Percentiles rank a stretch among this genome's conserved stretches.
Conservation (phyloP, 2,888 invertebrate species). For the Cheilosia urbana region DNA sequence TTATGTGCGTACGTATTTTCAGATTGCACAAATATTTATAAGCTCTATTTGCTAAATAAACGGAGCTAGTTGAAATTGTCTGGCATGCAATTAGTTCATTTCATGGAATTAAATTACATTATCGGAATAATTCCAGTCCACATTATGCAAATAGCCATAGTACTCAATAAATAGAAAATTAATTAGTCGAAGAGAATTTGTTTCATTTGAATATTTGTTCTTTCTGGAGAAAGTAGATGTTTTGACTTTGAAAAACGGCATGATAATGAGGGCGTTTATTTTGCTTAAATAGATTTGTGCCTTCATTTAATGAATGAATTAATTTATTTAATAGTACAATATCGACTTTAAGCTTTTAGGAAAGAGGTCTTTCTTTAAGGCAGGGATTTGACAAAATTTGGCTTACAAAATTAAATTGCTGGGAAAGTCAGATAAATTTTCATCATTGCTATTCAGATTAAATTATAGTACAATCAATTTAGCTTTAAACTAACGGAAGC, state of each 20-base stretch:
- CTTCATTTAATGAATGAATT: not conserved
- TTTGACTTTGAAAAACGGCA: not conserved
- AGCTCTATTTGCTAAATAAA: conserved; percentile 22
- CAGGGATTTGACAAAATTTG: no score
- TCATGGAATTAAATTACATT: conserved; percentile 32
- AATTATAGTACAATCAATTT: no score
- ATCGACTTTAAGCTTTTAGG: no score
- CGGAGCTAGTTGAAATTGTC: conserved; percentile 10
- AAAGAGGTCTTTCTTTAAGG: no score
- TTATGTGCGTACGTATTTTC: not conserved
- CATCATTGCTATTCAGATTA: no score
- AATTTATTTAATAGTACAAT: no score
- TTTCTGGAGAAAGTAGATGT: not conserved
- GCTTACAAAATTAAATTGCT: no score
- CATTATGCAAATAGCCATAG: conserved; percentile 33
- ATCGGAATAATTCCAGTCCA: conserved; percentile 22
- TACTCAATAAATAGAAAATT: conserved; percentile 43
- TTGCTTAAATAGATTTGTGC: not conserved
- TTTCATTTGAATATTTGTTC: conserved; percentile 11
- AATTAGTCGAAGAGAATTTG: conserved; percentile 11
- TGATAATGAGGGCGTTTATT: conserved; percentile 13
- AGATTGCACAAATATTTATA: conserved; percentile 29
- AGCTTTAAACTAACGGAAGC: no score
- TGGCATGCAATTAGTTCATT: conserved; percentile 45
- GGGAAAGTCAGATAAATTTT: no score